phyloP scores from a whole-genome alignment of 2,797 vertebrate genomes.

The Menidia menidia region DNA sequence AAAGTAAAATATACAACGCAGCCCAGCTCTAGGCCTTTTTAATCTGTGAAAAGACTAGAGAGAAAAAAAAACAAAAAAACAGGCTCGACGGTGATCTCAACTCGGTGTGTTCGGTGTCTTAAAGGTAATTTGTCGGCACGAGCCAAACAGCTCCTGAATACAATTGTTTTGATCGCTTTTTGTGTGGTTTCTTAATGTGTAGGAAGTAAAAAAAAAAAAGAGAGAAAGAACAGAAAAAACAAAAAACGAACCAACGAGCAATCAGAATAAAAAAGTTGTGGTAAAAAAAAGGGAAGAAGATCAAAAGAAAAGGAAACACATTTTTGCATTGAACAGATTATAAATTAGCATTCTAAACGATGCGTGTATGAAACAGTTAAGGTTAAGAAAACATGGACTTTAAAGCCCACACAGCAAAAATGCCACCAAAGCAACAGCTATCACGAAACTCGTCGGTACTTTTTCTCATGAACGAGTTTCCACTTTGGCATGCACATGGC shows the following conservation, averaged over 20 bases:
- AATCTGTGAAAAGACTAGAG: background rate
- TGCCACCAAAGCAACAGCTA: constrained; percentile 76
- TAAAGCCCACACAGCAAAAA: constrained; percentile 67
- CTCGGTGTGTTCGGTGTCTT: constrained; percentile 35
- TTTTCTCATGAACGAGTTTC: constrained; percentile 68
- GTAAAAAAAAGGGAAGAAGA: constrained; percentile 43
- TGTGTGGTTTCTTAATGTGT: constrained; percentile 43
- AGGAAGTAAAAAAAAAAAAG: constrained; percentile 47
- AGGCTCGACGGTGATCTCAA: background rate
- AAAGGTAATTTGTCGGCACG: constrained; percentile 41
- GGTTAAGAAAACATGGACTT: constrained; percentile 74
- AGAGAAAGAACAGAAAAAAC: constrained; percentile 1
- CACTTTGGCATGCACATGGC: constrained; percentile 84
- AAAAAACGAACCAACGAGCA: constrained; percentile 50
- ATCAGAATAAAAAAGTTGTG: constrained; percentile 67
- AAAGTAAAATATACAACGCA: constrained; percentile 62
- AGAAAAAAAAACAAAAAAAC: background rate
- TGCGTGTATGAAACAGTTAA: constrained; percentile 78
- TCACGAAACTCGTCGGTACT: constrained; percentile 63
- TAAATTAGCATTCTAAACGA: constrained; percentile 85
- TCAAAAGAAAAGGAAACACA: constrained; percentile 35
- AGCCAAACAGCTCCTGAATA: constrained; percentile 32
- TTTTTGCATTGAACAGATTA: constrained; percentile 65
- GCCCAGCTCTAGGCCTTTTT: constrained; percentile 47
- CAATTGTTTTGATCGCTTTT: constrained; percentile 62